phyloP scores from a whole-genome alignment of 2,797 vertebrate genomes.

The Betta splendens region DNA sequence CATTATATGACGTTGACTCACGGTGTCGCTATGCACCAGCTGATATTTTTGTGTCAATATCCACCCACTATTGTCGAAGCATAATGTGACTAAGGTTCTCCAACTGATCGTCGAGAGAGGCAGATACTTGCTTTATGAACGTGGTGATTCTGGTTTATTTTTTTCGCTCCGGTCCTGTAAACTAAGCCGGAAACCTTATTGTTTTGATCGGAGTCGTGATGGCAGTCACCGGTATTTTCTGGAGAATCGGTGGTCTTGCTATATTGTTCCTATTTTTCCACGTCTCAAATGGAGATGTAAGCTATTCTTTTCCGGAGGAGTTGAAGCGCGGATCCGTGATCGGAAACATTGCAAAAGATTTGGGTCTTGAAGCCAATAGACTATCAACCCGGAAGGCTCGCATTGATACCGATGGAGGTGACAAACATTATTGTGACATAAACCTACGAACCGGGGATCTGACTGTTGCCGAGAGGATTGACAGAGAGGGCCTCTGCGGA shows the following conservation, averaged over 20 bases:
- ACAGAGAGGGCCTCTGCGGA: slow-evolving; percentile 82
- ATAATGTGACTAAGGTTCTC: not conserved
- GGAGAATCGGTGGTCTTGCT: not conserved
- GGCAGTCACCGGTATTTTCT: not conserved
- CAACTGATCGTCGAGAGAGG: not conserved
- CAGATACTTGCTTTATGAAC: not conserved
- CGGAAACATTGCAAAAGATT: slow-evolving; percentile 85
- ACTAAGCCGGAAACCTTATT: rapidly evolving
- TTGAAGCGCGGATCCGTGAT: slow-evolving; percentile 83
- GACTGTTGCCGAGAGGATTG: slow-evolving; percentile 68
- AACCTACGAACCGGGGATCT: slow-evolving; percentile 53
- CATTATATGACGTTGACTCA: slow-evolving; percentile 18
- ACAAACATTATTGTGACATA: slow-evolving; percentile 43
- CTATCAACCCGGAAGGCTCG: slow-evolving; percentile 28
- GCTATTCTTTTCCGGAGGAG: slow-evolving; percentile 77
- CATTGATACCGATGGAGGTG: slow-evolving; percentile 52
- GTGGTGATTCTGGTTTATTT: not conserved
- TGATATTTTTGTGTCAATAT: not conserved
- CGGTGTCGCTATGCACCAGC: slow-evolving; percentile 49
- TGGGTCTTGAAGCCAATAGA: slow-evolving; percentile 54
- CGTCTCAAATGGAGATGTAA: slow-evolving; percentile 10
- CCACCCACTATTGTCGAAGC: slow-evolving; percentile 11
- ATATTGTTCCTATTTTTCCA: not conserved
- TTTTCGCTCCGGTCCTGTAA: rapidly evolving
- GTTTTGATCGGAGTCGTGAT: not conserved